Evolutionary conservation across 2,797 vertebrate genomes (phyloP).

Genomic region (Myotis pilosus): DNA sequence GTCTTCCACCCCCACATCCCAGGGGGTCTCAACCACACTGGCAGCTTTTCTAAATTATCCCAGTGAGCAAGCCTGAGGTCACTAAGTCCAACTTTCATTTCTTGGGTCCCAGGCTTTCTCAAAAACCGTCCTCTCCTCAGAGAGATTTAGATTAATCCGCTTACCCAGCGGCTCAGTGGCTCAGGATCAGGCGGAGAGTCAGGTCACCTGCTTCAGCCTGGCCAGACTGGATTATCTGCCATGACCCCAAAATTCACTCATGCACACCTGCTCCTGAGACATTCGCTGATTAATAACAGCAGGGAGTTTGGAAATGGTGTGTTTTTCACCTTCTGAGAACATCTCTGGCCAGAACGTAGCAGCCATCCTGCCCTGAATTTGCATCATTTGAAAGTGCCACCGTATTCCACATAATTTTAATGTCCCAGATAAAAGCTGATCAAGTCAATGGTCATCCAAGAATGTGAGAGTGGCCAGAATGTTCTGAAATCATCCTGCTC

Average conservation of each 20-base stretch:
- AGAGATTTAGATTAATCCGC: constrained; percentile 59
- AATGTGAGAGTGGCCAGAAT: neutral
- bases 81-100: neutral
- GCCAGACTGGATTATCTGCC: constrained; percentile 22
- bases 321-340: neutral
- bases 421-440: constrained; percentile 18
- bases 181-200: neutral
- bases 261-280: neutral
- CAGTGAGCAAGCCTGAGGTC: neutral
- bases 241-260: constrained; percentile 63
- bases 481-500: neutral
- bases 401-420: constrained; percentile 24
- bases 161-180: constrained; percentile 17
- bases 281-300: constrained; percentile 24
- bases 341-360: neutral
- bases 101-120: neutral
- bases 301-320: neutral
- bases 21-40: neutral
- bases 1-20: neutral
- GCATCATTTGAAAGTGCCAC: neutral
- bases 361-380: neutral
- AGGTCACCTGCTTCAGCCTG: constrained; percentile 17
- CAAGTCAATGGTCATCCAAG: neutral
- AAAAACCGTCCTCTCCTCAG: neutral
- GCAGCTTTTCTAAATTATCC: neutral